Conservation (phyloP, 2,113 vertebrate species). For the Pseudorasbora parva region DNA sequence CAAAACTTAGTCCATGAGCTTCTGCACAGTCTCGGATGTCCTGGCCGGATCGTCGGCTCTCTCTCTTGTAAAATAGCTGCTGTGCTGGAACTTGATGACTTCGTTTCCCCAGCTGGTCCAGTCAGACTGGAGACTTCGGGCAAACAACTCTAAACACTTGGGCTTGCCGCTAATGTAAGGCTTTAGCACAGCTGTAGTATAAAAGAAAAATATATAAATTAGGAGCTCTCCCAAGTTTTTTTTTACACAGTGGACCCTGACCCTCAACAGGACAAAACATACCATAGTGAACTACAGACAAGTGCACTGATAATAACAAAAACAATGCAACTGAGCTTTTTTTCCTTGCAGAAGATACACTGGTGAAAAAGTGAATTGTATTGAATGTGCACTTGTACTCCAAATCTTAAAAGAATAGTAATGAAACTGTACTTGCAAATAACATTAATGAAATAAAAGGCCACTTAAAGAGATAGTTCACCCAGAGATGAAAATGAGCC, state of each 20-base stretch:
- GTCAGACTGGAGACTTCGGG: conserved; percentile 89
- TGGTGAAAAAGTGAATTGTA: too few species aligned
- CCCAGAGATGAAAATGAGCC: too few species aligned
- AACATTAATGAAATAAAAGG: too few species aligned
- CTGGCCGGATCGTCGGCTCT: background rate
- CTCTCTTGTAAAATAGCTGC: conserved; percentile 78
- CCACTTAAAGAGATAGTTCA: too few species aligned
- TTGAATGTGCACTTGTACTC: too few species aligned
- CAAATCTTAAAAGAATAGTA: too few species aligned
- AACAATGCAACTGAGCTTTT: too few species aligned
- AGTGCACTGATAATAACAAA: too few species aligned
- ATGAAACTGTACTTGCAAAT: too few species aligned
- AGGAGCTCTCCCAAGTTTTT: background rate
- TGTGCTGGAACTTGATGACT: conserved; percentile 93
- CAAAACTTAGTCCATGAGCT: background rate
- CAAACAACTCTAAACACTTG: conserved; percentile 90
- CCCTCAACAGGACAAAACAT: background rate
- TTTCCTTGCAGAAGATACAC: too few species aligned
- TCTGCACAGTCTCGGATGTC: background rate
- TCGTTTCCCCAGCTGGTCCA: conserved; percentile 99
- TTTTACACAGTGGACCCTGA: background rate
- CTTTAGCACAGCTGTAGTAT: conserved; percentile 82
- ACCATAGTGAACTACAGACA: too few species aligned
- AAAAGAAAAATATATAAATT: background rate
- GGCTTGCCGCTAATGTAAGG: conserved; percentile 78